A percentile compares a stretch with the other conserved stretches of the same genome.
Conservation (phyloP, 2,888 invertebrate genomes). For the Willowsia nigromaculata region DNA sequence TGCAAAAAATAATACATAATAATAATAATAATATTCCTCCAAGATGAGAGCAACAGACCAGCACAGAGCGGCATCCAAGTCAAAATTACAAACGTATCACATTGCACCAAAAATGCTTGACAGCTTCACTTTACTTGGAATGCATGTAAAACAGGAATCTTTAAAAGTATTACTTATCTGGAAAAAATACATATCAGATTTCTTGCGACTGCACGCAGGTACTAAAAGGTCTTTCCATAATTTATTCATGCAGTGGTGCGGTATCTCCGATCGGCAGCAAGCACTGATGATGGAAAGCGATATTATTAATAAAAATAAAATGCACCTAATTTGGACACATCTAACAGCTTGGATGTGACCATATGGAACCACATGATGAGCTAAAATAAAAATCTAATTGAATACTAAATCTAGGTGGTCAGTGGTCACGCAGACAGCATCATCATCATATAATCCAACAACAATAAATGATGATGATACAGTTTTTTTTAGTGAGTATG, state of each 20-base stretch:
- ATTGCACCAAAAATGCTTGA: neutral
- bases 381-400: constrained; percentile 14
- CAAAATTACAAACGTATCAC: neutral
- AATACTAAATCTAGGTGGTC: too few species aligned
- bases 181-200: neutral
- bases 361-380: neutral
- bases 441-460: neutral
- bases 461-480: neutral
- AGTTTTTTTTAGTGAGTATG: neutral
- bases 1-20: neutral
- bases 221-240: neutral
- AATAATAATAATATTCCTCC: too few species aligned
- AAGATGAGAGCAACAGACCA: too few species aligned
- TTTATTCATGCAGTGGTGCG: neutral
- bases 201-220: neutral
- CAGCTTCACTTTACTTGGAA: neutral
- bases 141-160: neutral
- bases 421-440: neutral
- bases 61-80: neutral
- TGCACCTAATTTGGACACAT: constrained; percentile 25
- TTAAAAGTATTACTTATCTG: neutral
- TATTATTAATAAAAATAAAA: neutral
- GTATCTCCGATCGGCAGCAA: neutral
- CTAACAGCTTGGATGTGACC: neutral
- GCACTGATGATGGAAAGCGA: neutral